phyloP scores from a whole-genome alignment of 2,113 vertebrate species.

The Toxostoma redivivum region DNA sequence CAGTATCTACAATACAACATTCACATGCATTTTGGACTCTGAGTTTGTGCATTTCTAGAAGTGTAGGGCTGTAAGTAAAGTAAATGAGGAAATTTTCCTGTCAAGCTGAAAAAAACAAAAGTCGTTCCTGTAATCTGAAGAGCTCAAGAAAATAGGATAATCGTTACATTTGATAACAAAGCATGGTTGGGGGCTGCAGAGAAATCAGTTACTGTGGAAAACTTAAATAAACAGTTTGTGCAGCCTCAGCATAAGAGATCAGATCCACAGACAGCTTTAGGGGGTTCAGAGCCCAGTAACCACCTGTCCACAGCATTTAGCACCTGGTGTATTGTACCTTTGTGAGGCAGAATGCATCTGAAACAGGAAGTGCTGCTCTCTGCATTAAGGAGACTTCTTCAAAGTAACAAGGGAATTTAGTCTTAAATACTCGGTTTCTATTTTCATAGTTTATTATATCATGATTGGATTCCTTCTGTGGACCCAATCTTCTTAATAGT shows the following conservation, averaged over 20 bases:
- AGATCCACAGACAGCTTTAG: background rate
- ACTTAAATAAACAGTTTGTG: background rate
- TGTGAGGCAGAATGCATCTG: background rate
- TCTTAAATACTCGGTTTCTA: background rate
- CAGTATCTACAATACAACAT: background rate
- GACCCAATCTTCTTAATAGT: constrained; percentile 29
- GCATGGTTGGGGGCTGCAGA: background rate
- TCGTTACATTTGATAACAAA: background rate
- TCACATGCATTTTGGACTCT: background rate
- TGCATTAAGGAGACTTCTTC: background rate
- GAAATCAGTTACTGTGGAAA: background rate
- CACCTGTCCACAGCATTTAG: background rate
- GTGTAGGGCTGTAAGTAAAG: background rate
- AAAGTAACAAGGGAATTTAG: background rate
- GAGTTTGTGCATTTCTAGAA: background rate
- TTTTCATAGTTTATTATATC: constrained; percentile 29
- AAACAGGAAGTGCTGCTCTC: background rate
- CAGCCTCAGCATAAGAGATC: background rate
- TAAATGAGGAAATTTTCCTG: background rate
- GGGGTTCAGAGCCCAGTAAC: background rate
- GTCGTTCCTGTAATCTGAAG: background rate
- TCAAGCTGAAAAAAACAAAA: background rate
- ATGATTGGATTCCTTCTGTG: constrained; percentile 29
- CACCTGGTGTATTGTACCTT: too few relatives aligned
- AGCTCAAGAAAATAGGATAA: background rate